Conservation (phyloP, 2,113 vertebrate species). For the Coracopsis vasa region DNA sequence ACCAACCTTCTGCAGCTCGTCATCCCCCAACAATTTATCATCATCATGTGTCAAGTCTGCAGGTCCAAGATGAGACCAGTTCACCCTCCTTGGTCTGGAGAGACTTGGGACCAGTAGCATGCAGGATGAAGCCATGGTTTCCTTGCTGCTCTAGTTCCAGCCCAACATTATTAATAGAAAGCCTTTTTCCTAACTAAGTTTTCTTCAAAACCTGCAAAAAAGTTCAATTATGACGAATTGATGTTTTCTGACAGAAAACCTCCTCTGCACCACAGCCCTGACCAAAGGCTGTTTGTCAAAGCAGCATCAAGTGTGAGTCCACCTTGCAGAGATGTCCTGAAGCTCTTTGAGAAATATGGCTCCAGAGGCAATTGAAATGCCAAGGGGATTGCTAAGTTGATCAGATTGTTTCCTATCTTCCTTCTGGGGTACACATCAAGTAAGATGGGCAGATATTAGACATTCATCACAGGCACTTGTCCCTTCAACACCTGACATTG, state of each 20-base stretch:
- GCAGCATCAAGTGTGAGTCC: not conserved
- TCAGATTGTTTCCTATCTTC: not conserved
- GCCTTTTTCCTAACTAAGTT: not conserved
- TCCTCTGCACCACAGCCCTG: not conserved
- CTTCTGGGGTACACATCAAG: not conserved
- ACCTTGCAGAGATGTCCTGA: not conserved
- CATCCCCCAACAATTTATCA: not conserved
- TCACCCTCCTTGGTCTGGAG: not conserved
- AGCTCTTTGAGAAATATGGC: not conserved
- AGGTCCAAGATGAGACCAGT: not conserved
- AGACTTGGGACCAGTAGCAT: not conserved
- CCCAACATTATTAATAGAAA: fast-evolving
- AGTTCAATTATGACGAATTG: not conserved
- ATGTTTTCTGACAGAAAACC: not conserved
- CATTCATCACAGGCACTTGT: not conserved
- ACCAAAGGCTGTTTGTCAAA: not conserved
- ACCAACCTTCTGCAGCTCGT: not conserved
- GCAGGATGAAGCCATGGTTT: fast-evolving
- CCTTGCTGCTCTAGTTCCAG: not conserved
- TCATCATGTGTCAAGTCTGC: no score
- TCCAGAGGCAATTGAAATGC: not conserved
- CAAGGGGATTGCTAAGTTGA: not conserved
- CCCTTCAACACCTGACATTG: not conserved
- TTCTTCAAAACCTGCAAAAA: not conserved
- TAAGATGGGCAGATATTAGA: constrained; percentile 35